Base-by-base conservation (phyloP, 2,888 invertebrate genomes). In the Octonoba sinensis region DNA sequence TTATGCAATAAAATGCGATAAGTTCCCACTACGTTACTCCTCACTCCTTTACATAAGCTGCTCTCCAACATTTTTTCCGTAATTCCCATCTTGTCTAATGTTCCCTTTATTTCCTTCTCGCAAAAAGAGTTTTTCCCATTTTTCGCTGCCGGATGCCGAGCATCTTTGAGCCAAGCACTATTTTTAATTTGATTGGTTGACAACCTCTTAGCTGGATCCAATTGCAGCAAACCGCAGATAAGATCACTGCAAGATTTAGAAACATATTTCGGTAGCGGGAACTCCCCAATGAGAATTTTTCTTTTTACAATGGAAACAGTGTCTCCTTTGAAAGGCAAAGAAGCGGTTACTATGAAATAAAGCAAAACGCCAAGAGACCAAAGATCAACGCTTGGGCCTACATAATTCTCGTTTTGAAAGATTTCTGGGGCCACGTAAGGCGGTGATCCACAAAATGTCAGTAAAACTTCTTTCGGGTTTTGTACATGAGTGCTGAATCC, bases 401-500 rank as follows among this genome's bases (percentile, higher is more conserved):
- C 89, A 86, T 92, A 92, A 83, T 91, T 91, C 84, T 92, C 91
- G 86, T 92, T 92, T 73, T 85, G 85, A 86, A 93, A 93, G 70
- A 94, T 88, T 88, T 94, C 94, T 0, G 94, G 94, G 0, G 94
- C 94, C 1, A 94, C 94, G 87, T 94, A 94, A 0, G 94, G 94
- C 8, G 94, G 93, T 0, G 93, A 93, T 1, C 94, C 94, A 88
- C 94, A 94, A 87, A 94, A 94, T 57, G 94, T 94, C 85, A 91
- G 92, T 67, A 94, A 89, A 81, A 91, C 90, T 71, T 92, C 92
- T 85, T 91, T 90, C 83, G 89, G 88, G 86, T 91, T 87, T 49
- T 82, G 82, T 8, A 88, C 90, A 89, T 85, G 54, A 54, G 93
- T 93, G 87, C 93, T 93, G 89, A 94, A 94, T 72, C 94, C 94